phyloP scores from a whole-genome alignment of 2,797 vertebrate genomes.

The Paratrypauchen microcephalus region DNA sequence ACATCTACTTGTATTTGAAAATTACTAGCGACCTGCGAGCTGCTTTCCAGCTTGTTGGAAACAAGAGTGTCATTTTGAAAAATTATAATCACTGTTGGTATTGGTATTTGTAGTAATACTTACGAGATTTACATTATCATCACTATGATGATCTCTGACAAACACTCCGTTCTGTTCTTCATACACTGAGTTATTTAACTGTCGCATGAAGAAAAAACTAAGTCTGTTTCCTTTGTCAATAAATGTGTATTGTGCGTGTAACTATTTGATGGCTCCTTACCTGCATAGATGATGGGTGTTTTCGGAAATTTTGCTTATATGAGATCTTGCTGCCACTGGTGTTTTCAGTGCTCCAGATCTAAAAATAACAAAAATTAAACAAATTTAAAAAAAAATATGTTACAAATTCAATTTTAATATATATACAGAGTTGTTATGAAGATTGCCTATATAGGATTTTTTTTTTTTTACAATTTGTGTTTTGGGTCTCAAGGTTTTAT shows the following conservation, averaged over 20 bases:
- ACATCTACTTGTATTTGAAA: slow-evolving; percentile 25
- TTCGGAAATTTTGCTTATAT: slow-evolving; percentile 40
- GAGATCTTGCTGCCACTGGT: slow-evolving; percentile 30
- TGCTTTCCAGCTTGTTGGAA: slow-evolving; percentile 33
- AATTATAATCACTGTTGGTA: neutral
- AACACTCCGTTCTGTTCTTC: slow-evolving; percentile 43
- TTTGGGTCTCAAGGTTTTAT: too few relatives aligned
- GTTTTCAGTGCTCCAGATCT: slow-evolving; percentile 40
- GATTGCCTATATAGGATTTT: neutral
- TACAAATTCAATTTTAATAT: neutral
- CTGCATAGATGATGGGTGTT: slow-evolving; percentile 50
- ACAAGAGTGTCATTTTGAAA: neutral
- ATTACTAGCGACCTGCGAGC: slow-evolving; percentile 16
- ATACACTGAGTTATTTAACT: slow-evolving; percentile 44
- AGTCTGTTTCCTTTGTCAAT: neutral
- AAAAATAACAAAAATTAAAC: neutral
- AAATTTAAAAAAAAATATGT: neutral
- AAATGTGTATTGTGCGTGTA: neutral
- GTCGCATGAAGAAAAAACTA: slow-evolving; percentile 28
- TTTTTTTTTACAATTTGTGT: too few relatives aligned
- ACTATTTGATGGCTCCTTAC: slow-evolving; percentile 31
- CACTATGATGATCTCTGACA: slow-evolving; percentile 34
- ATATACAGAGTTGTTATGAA: neutral
- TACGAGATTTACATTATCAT: slow-evolving; percentile 44
- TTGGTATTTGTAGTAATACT: neutral